Base-by-base conservation (phyloP, 2,113 vertebrate genomes). In the Anarrhichthys ocellatus region DNA sequence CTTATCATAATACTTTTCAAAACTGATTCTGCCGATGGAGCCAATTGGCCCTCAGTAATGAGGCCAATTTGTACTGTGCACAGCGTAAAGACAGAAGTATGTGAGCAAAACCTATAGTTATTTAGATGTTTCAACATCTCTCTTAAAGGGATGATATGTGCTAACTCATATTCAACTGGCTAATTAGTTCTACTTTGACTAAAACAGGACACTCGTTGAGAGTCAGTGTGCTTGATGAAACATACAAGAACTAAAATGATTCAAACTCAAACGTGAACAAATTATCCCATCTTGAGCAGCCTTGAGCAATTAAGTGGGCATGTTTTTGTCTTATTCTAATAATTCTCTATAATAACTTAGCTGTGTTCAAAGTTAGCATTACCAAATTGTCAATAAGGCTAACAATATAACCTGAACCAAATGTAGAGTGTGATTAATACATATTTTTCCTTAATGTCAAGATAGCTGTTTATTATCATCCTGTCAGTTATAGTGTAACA, bases 401-500 rank as follows among this genome's bases (percentile, higher is more conserved):
- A 71, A 61, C 42, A 84, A 65, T 65, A 48, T 46, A 76, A 72
- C 40, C 66, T 62, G 14, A 59, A 54, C 79, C 58, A 72, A 75
- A 78, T 65, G 50, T 69, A 76, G 48, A 73, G 48, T 64, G 46
- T 1, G 24, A 81, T 34, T 61, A 80, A 84, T 66, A 69, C 13
- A 15, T 44, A 2, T 67, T 17, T 48, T 79, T 64, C 29, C 56
- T 88, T 63, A 34, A 79, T 76, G 34, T 63, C 22, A 54, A 78
- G 36, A 72, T 73, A 88, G 17, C 73, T 76, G 86, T 87, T 91
- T 90, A 86, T 92, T 80, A 86, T 80, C 72, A 71, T 80, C 56
- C 62, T 81, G 86, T 73, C 88, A 87, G 83, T 83, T 86, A 66
- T 67, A 76, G 64, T 62, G 72, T 65, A 80, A 87, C 65, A 88